Base-by-base conservation (phyloP, 2,797 vertebrate genomes). In the Eremophila alpestris region DNA sequence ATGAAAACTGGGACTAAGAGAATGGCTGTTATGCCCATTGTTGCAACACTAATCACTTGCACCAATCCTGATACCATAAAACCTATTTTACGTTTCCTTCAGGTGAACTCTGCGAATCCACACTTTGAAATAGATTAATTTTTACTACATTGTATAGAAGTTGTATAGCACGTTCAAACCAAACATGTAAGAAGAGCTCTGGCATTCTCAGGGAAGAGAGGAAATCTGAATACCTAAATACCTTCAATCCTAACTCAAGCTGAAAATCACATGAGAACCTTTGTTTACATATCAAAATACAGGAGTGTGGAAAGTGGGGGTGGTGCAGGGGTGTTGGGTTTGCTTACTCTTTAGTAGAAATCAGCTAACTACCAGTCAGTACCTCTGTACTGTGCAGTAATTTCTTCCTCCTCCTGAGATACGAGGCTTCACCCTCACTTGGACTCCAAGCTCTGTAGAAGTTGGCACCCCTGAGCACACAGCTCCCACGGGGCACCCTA, bases 181-280 rank as follows among this genome's bases (percentile, higher is more conserved):
- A 79, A 84, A 38, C 26, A n/a, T 6, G 13, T 32, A 69, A 70
- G 69, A 70, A 76, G 48, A 76, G 21, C 23, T 58, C 58, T 29
- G 30, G 14, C 1, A 0, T 59, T 69, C 41, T 48, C 0, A 0
- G 22, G 11, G 18, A 70, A 46, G 21, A 63, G 16, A 32, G 26
- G 46, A 68, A 91, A 77, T 65, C 15, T 43, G 16, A 81, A 67
- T 30, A 49, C 10, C 19, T 36, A 17, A 64, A n/a, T 19, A 60
- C 18, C 41, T 38, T 63, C 56, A 63, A 52, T 6, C 5, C 0
- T 3, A 51, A 13, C 34, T 70, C 69, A 54, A 46, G 54, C 16
- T 45, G 58, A 81, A 84, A 87, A 65, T 32, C 23, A 34, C 20
- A 27, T 0, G 1, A 79, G 36, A 90, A 56, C 8, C 5, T 58